These are phyloP conservation scores for Rhopalosiphum nymphaeae DNA, from an alignment of 2,888 invertebrate species.

Conservation along the genomic window DNA sequence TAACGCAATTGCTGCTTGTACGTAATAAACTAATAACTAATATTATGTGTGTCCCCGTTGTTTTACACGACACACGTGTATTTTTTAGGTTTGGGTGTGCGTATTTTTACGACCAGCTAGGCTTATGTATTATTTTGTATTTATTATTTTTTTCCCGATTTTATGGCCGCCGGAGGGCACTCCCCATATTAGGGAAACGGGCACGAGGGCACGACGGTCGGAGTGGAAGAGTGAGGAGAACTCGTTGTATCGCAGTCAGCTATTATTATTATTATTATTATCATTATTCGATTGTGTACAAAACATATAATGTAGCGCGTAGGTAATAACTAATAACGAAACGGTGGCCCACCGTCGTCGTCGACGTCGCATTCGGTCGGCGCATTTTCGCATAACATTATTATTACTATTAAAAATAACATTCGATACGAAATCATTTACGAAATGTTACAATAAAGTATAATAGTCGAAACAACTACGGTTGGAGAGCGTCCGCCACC, in stretches of 20 bases:
- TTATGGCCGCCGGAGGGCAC: slow-evolving; percentile 40
- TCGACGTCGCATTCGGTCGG: neutral
- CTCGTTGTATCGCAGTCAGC: neutral
- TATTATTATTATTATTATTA: neutral
- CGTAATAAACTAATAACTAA: neutral
- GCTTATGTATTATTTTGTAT: slow-evolving; percentile 10
- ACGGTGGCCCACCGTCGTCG: slow-evolving; percentile 17
- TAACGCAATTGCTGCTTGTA: neutral
- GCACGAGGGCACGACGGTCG: slow-evolving; percentile 22
- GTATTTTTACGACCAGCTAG: slow-evolving; percentile 33
- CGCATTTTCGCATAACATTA: slow-evolving; percentile 28
- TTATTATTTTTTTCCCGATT: neutral
- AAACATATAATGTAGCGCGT: neutral
- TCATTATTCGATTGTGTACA: neutral
- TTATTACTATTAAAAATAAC: neutral
- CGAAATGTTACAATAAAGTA: neutral
- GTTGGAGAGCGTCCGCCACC: neutral
- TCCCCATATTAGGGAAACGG: slow-evolving; percentile 47
- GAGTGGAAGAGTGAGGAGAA: neutral
- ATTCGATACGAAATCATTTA: slow-evolving; percentile 5
- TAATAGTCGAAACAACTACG: neutral
- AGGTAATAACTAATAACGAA: neutral
- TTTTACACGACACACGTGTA: neutral
- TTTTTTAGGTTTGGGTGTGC: slow-evolving; percentile 28
- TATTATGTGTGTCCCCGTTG: neutral